A percentile compares a stretch with the other conserved stretches of the same genome.
Conservation (phyloP, 37 sponge, comb jelly and placozoan genomes). For the Hormiphora californensis region DNA sequence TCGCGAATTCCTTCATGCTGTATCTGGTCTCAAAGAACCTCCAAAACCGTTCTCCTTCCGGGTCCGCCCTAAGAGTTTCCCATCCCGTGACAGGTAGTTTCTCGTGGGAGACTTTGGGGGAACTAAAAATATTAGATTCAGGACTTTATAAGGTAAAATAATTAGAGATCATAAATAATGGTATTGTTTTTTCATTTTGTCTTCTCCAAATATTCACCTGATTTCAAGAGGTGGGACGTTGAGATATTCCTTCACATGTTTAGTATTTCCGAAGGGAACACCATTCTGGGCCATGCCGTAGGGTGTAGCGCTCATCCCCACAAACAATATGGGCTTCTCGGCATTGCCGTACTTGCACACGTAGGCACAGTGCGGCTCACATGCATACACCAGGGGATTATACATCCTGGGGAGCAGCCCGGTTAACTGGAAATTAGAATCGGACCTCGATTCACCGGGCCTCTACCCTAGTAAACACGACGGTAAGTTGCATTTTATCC, state of each 20-base stretch:
- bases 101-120: neutral
- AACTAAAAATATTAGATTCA: too few species aligned
- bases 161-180: too few species aligned
- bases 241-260: constrained; percentile 47
- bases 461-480: too few species aligned
- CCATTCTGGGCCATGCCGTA: constrained; percentile 92
- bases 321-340: constrained; percentile 64
- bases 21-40: constrained; percentile 34
- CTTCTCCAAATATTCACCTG: neutral
- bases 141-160: too few species aligned
- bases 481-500: too few species aligned
- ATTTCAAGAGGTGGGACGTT: neutral
- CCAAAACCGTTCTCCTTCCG: constrained; percentile 25
- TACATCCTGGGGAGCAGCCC: constrained; percentile 62
- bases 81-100: constrained; percentile 25
- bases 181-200: too few species aligned
- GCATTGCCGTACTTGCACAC: constrained; percentile 64
- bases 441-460: too few species aligned
- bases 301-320: constrained; percentile 87
- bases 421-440: constrained; percentile 4
- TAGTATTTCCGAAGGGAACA: constrained; percentile 55
- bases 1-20: constrained; percentile 20
- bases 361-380: constrained; percentile 62
- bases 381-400: constrained; percentile 78
- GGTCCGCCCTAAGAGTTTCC: neutral